These are phyloP conservation scores for Slavum lentiscoides DNA, from an alignment of 2,888 invertebrate genomes.

Conservation along the genomic window DNA sequence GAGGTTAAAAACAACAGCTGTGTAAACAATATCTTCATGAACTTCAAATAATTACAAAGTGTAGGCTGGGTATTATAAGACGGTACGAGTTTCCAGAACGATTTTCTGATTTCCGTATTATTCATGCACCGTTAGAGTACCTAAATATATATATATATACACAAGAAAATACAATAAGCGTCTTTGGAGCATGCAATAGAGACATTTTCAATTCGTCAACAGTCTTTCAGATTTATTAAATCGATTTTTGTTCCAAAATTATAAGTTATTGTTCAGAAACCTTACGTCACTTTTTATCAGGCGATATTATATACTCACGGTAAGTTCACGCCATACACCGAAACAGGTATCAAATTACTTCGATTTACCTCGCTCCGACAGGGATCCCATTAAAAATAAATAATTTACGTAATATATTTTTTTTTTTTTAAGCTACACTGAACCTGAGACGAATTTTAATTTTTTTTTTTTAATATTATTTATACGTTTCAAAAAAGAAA, in stretches of 20 bases:
- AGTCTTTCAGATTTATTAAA: neutral
- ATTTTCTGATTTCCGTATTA: conserved; percentile 33
- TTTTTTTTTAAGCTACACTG: neutral
- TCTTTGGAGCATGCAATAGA: neutral
- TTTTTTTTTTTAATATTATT: neutral
- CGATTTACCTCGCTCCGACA: neutral
- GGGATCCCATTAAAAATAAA: conserved; percentile 12
- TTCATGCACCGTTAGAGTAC: neutral
- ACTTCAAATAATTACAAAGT: conserved; percentile 20
- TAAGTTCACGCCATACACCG: neutral
- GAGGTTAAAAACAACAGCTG: conserved; percentile 30
- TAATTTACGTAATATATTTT: too few relatives aligned
- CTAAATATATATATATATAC: too few relatives aligned
- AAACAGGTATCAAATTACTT: conserved; percentile 15
- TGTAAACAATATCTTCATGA: conserved; percentile 13
- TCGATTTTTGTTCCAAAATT: conserved; percentile 21
- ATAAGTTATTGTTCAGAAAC: conserved; percentile 19
- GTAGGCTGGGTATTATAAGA: neutral
- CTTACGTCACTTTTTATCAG: conserved; percentile 3
- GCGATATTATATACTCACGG: conserved; percentile 17
- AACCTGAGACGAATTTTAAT: neutral
- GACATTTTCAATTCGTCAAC: neutral
- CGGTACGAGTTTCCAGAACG: neutral
- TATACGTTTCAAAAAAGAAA: neutral
- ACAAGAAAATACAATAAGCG: conserved; percentile 7